Base-by-base conservation (phyloP, 2,797 vertebrate genomes). In the Helostoma temminkii region DNA sequence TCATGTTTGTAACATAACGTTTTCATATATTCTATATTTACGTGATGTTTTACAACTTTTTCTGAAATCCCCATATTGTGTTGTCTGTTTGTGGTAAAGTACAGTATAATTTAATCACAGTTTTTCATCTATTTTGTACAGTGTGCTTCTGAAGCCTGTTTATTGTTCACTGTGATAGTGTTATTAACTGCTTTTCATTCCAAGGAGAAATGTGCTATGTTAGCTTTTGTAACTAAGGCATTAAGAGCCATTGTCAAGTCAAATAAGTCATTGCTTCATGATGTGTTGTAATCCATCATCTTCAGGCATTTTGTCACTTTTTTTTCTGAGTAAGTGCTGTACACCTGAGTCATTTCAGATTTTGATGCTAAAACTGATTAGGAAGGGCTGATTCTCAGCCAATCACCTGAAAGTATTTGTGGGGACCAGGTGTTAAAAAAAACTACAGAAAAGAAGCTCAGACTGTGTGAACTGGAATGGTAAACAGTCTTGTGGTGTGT, bases 291-390 rank as follows among this genome's bases (percentile, higher is more conserved):
- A 37, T 16, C 36, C 36, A 37, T 37, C 34, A 36, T 14, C 34
- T 12, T 36, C 34, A 36, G 37, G 39, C 39, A 18, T 41, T 41
- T 41, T 9, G 39, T 41, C 9, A 16, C 6, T 2, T 1, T 37
- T 11, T 34, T 34, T 37, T 37, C n/a, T 1, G 11, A n/a, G 8
- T 18, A 26, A 22, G n/a, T 26, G 47, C 1, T 32, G 26, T 2
- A 48, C 68, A 73, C 50, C 79, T 69, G 45, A 74, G 41, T 26
- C 24, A n/a, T 3, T 4, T 21, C 25, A 39, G n/a, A 30, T 30
- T 53, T 47, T 43, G n/a, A 26, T 15, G 25, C 24, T 59, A 3
- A 0, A 42, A 22, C 10, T 42, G 45, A 26, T 21, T 14, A 21
- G 3, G 12, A 2, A 12, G 26, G 30, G 32, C 76, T 65, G 55